Percentiles rank a stretch among this genome's conserved stretches.
phyloP scores from a whole-genome alignment of 2,888 invertebrate species.

The Corbicula japonica region DNA sequence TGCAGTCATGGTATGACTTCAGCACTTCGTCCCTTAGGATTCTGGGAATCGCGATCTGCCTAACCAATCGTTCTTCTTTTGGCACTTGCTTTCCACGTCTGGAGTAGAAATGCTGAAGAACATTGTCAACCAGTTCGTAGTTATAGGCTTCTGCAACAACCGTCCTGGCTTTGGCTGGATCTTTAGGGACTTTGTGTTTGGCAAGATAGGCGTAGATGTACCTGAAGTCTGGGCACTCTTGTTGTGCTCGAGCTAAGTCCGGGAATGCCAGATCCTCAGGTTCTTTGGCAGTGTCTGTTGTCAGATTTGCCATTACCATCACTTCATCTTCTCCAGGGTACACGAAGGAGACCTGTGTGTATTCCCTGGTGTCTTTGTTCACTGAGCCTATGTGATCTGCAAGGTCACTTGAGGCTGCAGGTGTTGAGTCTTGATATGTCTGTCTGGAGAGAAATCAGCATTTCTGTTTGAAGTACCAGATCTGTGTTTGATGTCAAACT shows the following conservation, averaged over 20 bases:
- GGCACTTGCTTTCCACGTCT: not conserved
- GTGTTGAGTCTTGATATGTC: conserved; percentile 13
- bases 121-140: conserved; percentile 6
- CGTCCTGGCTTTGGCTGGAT: conserved; percentile 1
- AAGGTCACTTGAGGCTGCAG: conserved; percentile 2
- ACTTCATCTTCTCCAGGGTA: conserved; percentile 8
- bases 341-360: not conserved
- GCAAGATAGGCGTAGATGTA: conserved; percentile 5
- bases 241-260: not conserved
- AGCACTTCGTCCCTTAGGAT: conserved; percentile 58
- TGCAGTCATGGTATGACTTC: conserved; percentile 8
- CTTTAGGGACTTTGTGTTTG: not conserved
- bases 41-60: conserved; percentile 11
- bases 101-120: conserved; percentile 3
- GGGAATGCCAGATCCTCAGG: not conserved
- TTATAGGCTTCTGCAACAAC: conserved; percentile 30
- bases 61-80: conserved; percentile 6
- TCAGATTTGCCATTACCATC: not conserved
- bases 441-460: conserved; percentile 56
- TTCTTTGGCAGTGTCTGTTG: not conserved
- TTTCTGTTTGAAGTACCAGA: conserved; percentile 40
- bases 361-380: not conserved
- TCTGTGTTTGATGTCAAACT: conserved; percentile 28
- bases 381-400: conserved; percentile 3
- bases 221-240: conserved; percentile 6